A percentile compares a stretch with the other conserved stretches of the same genome.
Evolutionary conservation across 2,113 vertebrate genomes (phyloP).

Genomic region (Bubo blakistoni): DNA sequence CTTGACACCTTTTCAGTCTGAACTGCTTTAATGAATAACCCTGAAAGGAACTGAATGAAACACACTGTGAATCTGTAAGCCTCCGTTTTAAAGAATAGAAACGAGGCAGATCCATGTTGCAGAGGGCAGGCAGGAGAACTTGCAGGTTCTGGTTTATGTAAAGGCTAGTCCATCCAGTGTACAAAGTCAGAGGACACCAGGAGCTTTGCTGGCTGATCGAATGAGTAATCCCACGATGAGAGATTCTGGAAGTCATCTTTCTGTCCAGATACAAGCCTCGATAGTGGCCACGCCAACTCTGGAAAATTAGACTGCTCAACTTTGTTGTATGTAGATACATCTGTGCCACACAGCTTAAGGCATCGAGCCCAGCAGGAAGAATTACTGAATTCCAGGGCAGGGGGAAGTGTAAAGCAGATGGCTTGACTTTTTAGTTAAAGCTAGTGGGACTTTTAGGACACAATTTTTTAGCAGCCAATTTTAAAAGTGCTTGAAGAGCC

Average conservation of each 20-base stretch:
- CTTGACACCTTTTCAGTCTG: neutral
- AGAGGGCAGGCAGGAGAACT: neutral
- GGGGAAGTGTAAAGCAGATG: neutral
- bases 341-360: neutral
- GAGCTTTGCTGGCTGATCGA: neutral
- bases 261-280: neutral
- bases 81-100: neutral
- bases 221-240: neutral
- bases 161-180: neutral
- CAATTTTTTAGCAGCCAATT: neutral
- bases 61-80: neutral
- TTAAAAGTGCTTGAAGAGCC: neutral
- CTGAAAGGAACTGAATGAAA: neutral
- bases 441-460: neutral
- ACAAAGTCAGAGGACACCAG: neutral
- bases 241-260: neutral
- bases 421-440: neutral
- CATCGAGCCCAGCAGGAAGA: neutral
- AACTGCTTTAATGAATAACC: neutral
- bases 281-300: neutral
- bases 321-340: neutral
- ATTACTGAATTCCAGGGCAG: neutral
- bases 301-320: neutral
- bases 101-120: neutral
- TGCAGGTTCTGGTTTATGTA: neutral